These are phyloP conservation scores for Podarcis lilfordi DNA, from an alignment of 2,797 vertebrate genomes.

Conservation along the genomic window DNA sequence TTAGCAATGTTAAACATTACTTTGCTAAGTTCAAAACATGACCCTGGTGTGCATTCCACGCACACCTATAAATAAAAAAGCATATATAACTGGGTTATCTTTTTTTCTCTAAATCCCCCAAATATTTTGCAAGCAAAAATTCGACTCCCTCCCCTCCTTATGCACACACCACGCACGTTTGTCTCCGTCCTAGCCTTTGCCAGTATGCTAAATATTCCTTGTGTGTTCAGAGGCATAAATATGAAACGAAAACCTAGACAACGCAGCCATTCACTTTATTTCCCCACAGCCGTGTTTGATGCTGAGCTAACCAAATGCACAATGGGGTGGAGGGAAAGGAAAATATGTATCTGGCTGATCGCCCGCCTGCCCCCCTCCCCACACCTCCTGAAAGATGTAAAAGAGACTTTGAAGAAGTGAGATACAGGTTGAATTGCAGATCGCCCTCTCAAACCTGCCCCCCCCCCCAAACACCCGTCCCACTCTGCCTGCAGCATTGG, in stretches of 20 bases:
- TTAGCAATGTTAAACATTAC: neutral
- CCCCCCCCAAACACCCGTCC: neutral
- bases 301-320: conserved; percentile 63
- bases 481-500: neutral
- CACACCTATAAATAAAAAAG: neutral
- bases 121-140: accelerated
- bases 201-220: conserved; percentile 46
- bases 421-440: conserved; percentile 48
- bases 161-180: neutral
- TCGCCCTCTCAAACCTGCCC: neutral
- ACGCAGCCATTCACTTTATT: conserved; percentile 58
- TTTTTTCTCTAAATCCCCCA: neutral
- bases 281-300: conserved; percentile 45
- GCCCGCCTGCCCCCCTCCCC: neutral
- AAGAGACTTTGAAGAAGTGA: conserved; percentile 45
- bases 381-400: conserved; percentile 27
- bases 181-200: conserved; percentile 11
- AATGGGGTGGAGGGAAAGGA: neutral
- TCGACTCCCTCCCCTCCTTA: neutral
- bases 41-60: neutral
- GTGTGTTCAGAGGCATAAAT: conserved; percentile 43
- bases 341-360: neutral
- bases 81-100: neutral
- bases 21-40: accelerated
- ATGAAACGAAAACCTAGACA: conserved; percentile 42